phyloP scores from a whole-genome alignment of 2,888 invertebrate genomes.

The Brachyopa scutellaris region DNA sequence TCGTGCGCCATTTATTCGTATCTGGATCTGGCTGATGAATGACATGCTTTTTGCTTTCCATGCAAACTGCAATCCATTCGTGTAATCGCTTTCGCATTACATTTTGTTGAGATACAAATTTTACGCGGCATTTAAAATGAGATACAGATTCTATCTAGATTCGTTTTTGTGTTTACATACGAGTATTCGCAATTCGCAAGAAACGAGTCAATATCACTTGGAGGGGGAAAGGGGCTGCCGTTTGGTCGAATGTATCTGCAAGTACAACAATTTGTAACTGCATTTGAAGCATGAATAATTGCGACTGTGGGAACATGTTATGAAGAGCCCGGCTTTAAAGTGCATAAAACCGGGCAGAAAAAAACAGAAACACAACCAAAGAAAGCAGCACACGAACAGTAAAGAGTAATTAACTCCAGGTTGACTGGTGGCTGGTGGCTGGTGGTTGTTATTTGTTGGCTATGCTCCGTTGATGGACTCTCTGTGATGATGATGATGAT shows the following conservation, averaged over 20 bases:
- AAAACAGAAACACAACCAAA: neutral
- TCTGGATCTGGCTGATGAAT: constrained; percentile 52
- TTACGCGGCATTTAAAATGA: neutral
- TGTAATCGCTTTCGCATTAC: constrained; percentile 58
- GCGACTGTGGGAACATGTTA: constrained; percentile 68
- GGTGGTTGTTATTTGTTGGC: constrained; percentile 11
- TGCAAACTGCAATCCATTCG: constrained; percentile 51
- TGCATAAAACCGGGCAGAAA: constrained; percentile 10
- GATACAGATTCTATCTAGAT: neutral
- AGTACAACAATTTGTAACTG: constrained; percentile 67
- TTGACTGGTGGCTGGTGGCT: constrained; percentile 63
- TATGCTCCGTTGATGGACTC: constrained; percentile 58
- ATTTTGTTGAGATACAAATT: constrained; percentile 24
- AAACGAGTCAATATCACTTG: neutral
- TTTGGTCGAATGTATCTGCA: constrained; percentile 18
- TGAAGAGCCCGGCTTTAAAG: constrained; percentile 49
- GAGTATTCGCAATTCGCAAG: too few relatives aligned
- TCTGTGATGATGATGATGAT: constrained; percentile 31
- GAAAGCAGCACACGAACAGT: constrained; percentile 61
- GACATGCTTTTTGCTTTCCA: constrained; percentile 51
- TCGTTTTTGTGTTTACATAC: too few relatives aligned
- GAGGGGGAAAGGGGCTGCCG: neutral
- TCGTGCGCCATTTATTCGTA: constrained; percentile 41
- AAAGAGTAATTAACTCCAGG: constrained; percentile 72
- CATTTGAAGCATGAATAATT: constrained; percentile 70